A percentile compares a stretch with the other conserved stretches of the same genome.
Conservation (phyloP, 2,888 invertebrate genomes). For the Proisotoma minuta region DNA sequence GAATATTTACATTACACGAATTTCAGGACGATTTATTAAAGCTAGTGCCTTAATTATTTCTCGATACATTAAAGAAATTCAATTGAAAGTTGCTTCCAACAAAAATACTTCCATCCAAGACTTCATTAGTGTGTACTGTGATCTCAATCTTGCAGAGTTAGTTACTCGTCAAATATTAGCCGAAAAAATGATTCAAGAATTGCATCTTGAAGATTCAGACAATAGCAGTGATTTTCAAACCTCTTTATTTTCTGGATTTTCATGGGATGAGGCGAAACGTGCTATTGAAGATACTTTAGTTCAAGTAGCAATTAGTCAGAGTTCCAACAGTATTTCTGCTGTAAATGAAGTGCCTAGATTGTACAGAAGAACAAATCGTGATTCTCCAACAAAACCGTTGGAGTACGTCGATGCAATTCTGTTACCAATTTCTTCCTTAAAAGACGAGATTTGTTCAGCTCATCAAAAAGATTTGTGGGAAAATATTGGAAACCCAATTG, state of each 20-base stretch:
- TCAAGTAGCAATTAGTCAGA: slow-evolving; percentile 32
- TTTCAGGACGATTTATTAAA: slow-evolving; percentile 44
- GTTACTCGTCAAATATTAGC: slow-evolving; percentile 40
- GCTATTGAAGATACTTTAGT: slow-evolving; percentile 33
- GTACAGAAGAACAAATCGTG: slow-evolving; percentile 86
- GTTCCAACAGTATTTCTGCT: slow-evolving; percentile 33
- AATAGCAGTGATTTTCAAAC: slow-evolving; percentile 1
- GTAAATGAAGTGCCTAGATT: slow-evolving; percentile 90
- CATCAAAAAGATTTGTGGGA: slow-evolving; percentile 40
- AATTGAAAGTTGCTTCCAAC: slow-evolving; percentile 30
- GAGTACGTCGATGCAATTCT: slow-evolving; percentile 64
- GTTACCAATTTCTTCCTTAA: slow-evolving; percentile 33
- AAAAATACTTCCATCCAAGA: slow-evolving; percentile 29
- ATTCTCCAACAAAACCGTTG: slow-evolving; percentile 74
- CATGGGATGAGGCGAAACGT: slow-evolving; percentile 31
- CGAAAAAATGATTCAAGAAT: slow-evolving; percentile 32
- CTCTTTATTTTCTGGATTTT: slow-evolving; percentile 37
- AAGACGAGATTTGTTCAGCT: slow-evolving; percentile 14
- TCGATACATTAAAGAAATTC: slow-evolving; percentile 39
- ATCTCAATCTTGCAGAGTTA: slow-evolving; percentile 44
- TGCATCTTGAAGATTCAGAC: slow-evolving; percentile 2
- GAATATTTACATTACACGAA: slow-evolving; percentile 40
- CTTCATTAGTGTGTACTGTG: slow-evolving; percentile 38
- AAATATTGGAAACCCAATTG: slow-evolving; percentile 31
- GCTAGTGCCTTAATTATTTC: slow-evolving; percentile 46